A percentile compares a stretch with the other conserved stretches of the same genome.
Evolutionary conservation across 1,140 invertebrate genomes (phyloP).

Genomic region (Bombus huntii): DNA sequence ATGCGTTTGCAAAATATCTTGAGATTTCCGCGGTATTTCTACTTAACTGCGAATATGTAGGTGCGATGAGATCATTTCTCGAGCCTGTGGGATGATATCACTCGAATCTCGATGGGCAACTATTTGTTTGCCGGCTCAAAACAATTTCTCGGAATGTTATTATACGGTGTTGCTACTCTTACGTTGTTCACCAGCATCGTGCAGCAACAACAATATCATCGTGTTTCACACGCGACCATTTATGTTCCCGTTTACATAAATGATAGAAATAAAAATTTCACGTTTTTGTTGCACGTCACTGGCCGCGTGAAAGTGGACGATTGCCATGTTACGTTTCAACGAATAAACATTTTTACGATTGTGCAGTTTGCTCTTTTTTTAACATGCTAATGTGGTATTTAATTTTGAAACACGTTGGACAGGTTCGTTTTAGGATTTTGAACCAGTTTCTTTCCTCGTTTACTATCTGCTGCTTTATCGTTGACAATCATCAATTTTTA

Average conservation of each 20-base stretch:
- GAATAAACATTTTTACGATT: neutral
- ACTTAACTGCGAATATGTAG: conserved; percentile 31
- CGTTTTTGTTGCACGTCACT: neutral
- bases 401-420: neutral
- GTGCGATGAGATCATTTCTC: conserved; percentile 49
- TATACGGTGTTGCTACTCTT: neutral
- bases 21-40: conserved; percentile 31
- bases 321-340: neutral
- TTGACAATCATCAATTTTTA: neutral
- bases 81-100: conserved; percentile 48
- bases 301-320: neutral
- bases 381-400: neutral
- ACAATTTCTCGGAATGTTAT: neutral
- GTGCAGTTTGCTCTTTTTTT: neutral
- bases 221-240: neutral
- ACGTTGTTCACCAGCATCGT: neutral
- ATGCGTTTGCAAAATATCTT: conserved; percentile 21
- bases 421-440: neutral
- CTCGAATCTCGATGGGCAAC: conserved; percentile 12
- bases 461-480: neutral
- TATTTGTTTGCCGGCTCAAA: conserved; percentile 38
- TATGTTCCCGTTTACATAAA: neutral
- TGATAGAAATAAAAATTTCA: neutral
- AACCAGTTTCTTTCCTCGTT: neutral
- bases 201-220: neutral